Base-by-base conservation (phyloP, 2,797 vertebrate species). In the Urocyon cinereoargenteus region DNA sequence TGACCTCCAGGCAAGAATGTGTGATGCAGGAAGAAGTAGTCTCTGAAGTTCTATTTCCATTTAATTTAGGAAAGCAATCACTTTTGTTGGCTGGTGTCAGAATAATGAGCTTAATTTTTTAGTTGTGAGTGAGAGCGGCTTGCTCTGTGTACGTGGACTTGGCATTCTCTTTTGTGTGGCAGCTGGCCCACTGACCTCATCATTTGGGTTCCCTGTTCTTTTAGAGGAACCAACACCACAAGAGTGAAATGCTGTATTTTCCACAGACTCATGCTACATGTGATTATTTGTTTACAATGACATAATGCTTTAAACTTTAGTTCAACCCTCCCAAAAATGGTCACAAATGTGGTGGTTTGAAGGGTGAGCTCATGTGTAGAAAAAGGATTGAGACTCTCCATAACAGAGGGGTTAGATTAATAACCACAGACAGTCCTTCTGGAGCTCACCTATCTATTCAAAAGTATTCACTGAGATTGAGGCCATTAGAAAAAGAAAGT, bases 1-100 rank as follows among this genome's bases (percentile, higher is more conserved):
- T 98, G 98, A 97, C 90, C 94, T 90, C 95, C 98, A 97, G 97
- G 98, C 93, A 45, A 98, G 98, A 98, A 97, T 95, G 96, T 97
- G 79, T 91, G 98, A 96, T 96, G 86, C 97, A 92, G 97, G 97
- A 94, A 98, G 96, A 97, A 97, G 96, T 95, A 94, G 96, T 96
- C 94, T 98, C 97, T 98, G 98, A 98, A 98, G 98, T 94, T 98
- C 97, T 94, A 68, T 91, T 98, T 96, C 89, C 85, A 26, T 96
- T 97, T 97, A 88, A 95, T 96, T 94, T 97, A 24, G 89, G 82
- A 97, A 83, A 94, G 78, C 91, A 93, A 31, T 96, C 77, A 59
- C 68, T 97, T 84, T 97, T 26, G 11, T 90, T 96, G 96, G 55
- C 94, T 96, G 77, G 45, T 51, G 28, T 77, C 86, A n/a, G 66